Evolutionary conservation across 1,140 invertebrate species (phyloP), one percentile per base, ranked within the genome.

Genomic region (Papilio helenus): DNA sequence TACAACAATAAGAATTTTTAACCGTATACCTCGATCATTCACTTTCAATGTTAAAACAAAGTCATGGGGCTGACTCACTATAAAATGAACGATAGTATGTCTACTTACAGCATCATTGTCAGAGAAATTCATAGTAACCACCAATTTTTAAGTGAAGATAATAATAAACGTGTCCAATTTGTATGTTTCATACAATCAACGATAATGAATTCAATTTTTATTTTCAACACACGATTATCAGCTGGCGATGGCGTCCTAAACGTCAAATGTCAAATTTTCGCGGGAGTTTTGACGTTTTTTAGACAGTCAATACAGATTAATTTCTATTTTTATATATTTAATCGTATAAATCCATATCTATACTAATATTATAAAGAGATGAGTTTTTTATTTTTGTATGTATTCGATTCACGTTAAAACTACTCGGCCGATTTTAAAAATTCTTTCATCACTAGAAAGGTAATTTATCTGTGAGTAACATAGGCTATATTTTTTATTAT

Each of bases 41-140:
- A 61, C 20, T 51, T 68, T 79, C 71, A 86, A 84, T 84, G 81
- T 84, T 79, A 86, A 80, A 73, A 65, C 76, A 84, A 87, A 85
- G 82, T 87, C 84, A 83, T 26, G 81, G 71, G 81, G 79, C 68
- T 82, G 79, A 87, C 51, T 84, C 80, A 83, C 49, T 23, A 16
- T 71, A 79, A 3, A 82, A 82, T 39, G 14, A 51, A 72, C 8
- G 12, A 72, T 79, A 76, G 79, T 82, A 78, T 81, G 77, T 12
- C 77, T 87, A 92, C 92, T 93, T 85, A 95, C 94, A 72, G 90
- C 93, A 82, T 95, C 93, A 87, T 94, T 94, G 49, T 94, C 94
- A 9, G 94, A 95, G 79, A 92, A 89, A 83, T 93, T 93, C 92
- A 94, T 93, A 55, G 76, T 86, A 73, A 65, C 46, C 79, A 77